These are phyloP conservation scores for Athene cunicularia DNA, from an alignment of 2,113 vertebrate species.

Conservation along the genomic window DNA sequence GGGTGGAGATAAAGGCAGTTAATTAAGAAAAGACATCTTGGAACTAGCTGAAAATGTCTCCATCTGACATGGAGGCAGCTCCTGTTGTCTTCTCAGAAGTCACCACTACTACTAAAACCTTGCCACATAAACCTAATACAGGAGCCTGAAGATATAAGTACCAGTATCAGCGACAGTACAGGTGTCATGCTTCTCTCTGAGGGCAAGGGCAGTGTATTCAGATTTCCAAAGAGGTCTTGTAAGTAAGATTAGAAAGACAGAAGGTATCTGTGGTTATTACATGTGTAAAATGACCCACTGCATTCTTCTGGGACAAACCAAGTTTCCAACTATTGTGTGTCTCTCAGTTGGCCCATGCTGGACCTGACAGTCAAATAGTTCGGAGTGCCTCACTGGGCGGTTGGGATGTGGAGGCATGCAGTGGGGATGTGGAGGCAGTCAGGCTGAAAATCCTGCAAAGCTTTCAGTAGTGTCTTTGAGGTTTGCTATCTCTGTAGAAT, in stretches of 20 bases:
- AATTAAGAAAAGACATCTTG: not conserved
- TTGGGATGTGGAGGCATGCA: not conserved
- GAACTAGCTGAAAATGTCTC: not conserved
- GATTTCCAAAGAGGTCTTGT: not conserved
- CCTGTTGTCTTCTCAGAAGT: not conserved
- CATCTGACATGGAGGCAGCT: rapidly evolving
- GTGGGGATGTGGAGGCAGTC: not conserved
- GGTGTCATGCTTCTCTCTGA: not conserved
- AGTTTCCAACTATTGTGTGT: not conserved
- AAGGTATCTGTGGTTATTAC: not conserved
- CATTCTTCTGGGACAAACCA: not conserved
- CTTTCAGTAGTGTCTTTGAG: not conserved
- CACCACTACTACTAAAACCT: not conserved
- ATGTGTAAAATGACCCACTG: not conserved
- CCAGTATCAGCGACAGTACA: not conserved
- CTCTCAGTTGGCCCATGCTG: not conserved
- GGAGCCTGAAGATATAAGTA: not conserved
- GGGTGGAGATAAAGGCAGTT: not conserved
- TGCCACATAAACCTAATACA: not conserved
- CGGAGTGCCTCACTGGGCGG: not conserved
- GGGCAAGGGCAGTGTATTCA: not conserved
- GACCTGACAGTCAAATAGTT: not conserved
- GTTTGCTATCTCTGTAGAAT: not conserved
- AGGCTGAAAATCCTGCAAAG: not conserved
- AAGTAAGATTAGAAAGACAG: not conserved